Conservation (phyloP, 2,888 invertebrate genomes). For the Drosophila fulvimacula region DNA sequence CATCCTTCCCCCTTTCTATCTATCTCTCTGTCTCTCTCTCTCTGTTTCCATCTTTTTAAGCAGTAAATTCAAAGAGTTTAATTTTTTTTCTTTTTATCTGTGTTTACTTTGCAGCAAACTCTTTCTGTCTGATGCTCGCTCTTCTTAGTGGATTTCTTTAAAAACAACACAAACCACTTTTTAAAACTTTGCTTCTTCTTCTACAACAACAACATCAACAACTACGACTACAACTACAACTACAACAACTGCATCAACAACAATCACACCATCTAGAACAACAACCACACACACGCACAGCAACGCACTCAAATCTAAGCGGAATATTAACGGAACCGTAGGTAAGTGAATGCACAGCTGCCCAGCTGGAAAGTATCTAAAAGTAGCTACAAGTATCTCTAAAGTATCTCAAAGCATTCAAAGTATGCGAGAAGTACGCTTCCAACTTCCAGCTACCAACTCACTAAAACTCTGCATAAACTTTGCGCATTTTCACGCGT, state of each 20-base stretch:
- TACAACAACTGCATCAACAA: constrained; percentile 22
- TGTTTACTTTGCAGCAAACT: constrained; percentile 66
- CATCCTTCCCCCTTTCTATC: neutral
- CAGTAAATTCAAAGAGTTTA: constrained; percentile 34
- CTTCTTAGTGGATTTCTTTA: constrained; percentile 71
- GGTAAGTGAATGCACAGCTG: constrained; percentile 56
- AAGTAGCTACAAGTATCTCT: constrained; percentile 47
- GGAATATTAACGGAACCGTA: constrained; percentile 65
- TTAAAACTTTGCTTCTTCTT: constrained; percentile 55
- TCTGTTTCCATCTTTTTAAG: neutral
- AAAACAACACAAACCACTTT: constrained; percentile 54
- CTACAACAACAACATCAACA: constrained; percentile 31
- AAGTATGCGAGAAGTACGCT: constrained; percentile 67
- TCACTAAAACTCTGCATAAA: constrained; percentile 55
- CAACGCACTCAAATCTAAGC: constrained; percentile 54
- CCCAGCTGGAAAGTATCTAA: constrained; percentile 35
- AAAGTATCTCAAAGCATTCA: constrained; percentile 41
- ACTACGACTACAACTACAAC: neutral
- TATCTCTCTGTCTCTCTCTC: neutral
- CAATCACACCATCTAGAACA: constrained; percentile 10
- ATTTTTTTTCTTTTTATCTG: constrained; percentile 27
- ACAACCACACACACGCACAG: constrained; percentile 21
- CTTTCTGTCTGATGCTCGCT: constrained; percentile 70
- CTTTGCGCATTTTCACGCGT: constrained; percentile 65
- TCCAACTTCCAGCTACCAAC: constrained; percentile 52